Evolutionary conservation across 2,888 invertebrate species (phyloP), one percentile per base, ranked within the genome.

Genomic region (Heliconius cydno): DNA sequence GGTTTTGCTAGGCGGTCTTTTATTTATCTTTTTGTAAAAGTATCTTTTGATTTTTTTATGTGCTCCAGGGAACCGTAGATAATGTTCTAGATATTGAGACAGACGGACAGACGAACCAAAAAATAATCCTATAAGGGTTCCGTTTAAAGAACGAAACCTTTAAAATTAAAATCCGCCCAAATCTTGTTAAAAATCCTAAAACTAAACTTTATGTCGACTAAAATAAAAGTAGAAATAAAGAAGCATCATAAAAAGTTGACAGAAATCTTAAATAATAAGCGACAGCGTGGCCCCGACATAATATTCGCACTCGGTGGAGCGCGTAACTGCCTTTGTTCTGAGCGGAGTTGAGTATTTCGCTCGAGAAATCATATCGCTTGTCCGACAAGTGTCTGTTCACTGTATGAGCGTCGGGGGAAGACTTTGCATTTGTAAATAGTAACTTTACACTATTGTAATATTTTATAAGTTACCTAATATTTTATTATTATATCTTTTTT

Each of bases 241-340:
- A 41, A 10, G 41, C 28, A n/a, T 60, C 28, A 76, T 67, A 30
- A 67, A 66, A 34, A n/a, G 41, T 13, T 46, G 65, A 75, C 19
- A 75, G 28, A 75, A 65, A 41, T 28, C 22, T 72, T 52, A 68
- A 77, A 80, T 60, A 63, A 34, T 71, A 80, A 70, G 73, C 68
- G 63, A 38, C 15, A 74, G 72, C 67, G 60, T 76, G 79, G 71
- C 63, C 34, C 34, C 30, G 63, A 70, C 57, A 65, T 76, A 74
- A 77, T 76, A 78, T 80, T 83, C 71, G 66, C 70, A 82, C 60
- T 83, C 83, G 83, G 79, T 83, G 80, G 77, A 82, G 82, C 84
- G 81, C 72, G 79, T 84, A 83, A 85, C 82, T 83, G 82, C 83
- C 84, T 84, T 84, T 85, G 84, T 84, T 79, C 79, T 30, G 63